Evolutionary conservation across 2,888 invertebrate species (phyloP), one percentile per base, ranked within the genome.

Genomic region (Dioctria rufipes): DNA sequence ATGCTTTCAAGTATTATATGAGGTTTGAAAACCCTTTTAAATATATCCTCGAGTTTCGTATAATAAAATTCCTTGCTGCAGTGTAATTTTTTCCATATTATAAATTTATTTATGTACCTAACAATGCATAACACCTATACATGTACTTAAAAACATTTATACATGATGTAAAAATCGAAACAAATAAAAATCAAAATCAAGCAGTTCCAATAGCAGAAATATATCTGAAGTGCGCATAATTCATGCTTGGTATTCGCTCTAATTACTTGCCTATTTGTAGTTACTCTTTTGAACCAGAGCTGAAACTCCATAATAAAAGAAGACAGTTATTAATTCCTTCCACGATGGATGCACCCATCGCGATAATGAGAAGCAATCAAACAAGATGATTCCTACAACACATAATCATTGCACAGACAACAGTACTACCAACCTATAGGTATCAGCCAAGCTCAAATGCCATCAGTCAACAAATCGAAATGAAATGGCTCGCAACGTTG

Each of bases 401-500:
- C 46, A 46, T 61, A 61, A 63, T 46, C 63, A 46, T 11, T 46
- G 58, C 58, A 54, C 42, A 54, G 58, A 25, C 60, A 61, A 3
- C 75, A 58, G 46, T 46, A 8, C 46, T 8, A 46, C 46, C n/a
- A n/a, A n/a, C n/a, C n/a, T n/a, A n/a, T 54, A 54, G 54, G 73
- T 61, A 42, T n/a, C 5, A 8, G 40, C 63, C 46, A 13, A 39
- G 37, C 11, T 37, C 77, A 61, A 77, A 77, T 77, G 49, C 77
- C 77, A 77, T 77, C 77, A 77, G 77, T 63, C 63, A 77, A 77
- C 77, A 77, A 77, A 77, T 77, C 77, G 77, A 63, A 77, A 63
- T 77, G 61, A 77, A 77, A 77, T 77, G 77, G 77, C 77, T 61
- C 77, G 77, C 77, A 77, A 77, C 77, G 63, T 46, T 49, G 61